A percentile compares a stretch with the other conserved stretches of the same genome.
These are phyloP conservation scores for Drosophila affinis DNA, from an alignment of 2,888 invertebrate species.

Conservation along the genomic window DNA sequence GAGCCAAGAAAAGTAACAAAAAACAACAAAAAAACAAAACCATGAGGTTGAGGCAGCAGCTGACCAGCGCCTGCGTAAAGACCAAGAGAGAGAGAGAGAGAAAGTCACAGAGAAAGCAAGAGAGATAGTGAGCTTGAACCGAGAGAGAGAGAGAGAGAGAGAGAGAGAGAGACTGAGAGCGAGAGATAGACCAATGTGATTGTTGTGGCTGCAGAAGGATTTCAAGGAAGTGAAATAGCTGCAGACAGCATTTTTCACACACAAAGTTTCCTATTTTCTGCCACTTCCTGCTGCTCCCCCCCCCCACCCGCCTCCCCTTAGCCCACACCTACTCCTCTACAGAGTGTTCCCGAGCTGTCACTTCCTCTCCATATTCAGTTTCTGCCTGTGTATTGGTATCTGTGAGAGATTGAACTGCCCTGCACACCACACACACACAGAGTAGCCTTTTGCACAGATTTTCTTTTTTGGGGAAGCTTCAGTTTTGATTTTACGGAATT, in stretches of 20 bases:
- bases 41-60: constrained; percentile 19
- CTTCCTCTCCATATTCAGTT: constrained; percentile 56
- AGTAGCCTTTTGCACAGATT: not conserved
- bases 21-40: not conserved
- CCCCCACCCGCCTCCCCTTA: not conserved
- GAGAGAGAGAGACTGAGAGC: constrained; percentile 35
- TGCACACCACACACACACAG: constrained; percentile 39
- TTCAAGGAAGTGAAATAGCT: constrained; percentile 79
- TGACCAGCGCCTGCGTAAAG: constrained; percentile 59
- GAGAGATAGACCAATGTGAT: constrained; percentile 35
- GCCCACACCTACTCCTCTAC: not conserved
- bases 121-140: constrained; percentile 4
- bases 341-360: constrained; percentile 54
- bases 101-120: constrained; percentile 4
- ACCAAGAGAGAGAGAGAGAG: constrained; percentile 15
- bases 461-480: not conserved
- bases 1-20: constrained; percentile 53
- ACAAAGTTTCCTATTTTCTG: constrained; percentile 48
- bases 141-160: constrained; percentile 30
- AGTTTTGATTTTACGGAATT: not conserved
- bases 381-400: constrained; percentile 18
- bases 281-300: constrained; percentile 23
- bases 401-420: constrained; percentile 50
- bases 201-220: constrained; percentile 64
- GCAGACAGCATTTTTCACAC: constrained; percentile 71